Base-by-base conservation (phyloP, 2,888 invertebrate species). In the Kryphioiulus occultus region DNA sequence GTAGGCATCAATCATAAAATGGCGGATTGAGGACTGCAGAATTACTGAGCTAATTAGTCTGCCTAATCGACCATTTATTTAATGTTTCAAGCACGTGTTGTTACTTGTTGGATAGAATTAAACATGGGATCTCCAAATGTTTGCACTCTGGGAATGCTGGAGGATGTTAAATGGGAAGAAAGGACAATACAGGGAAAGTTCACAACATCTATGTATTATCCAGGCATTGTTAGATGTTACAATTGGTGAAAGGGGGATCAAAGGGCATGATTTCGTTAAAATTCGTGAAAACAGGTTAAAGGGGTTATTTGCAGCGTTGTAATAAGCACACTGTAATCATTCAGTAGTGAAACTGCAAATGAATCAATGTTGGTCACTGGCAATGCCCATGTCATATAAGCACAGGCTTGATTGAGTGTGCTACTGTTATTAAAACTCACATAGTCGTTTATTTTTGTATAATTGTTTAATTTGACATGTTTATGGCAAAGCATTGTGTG, bases 191-290 rank as follows among this genome's bases (percentile, higher is more conserved):
- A n/a, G 53, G 53, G 53, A 53, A 53, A n/a, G 53, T n/a, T 12
- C n/a, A 53, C 53, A 53, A n/a, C n/a, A n/a, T n/a, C n/a, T 7
- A 15, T 53, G 3, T n/a, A 44, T 9, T 44, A 12, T 44, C 44
- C 44, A 44, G 44, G 44, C 19, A 53, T 12, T 5, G 1, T 53
- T 53, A 15, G 9, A n/a, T 53, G n/a, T 53, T 26, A 78, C 30
- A 30, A 78, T 30, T 78, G 78, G 78, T 78, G 78, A 78, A 78
- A 78, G 78, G 0, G 78, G 78, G 78, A 78, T 78, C 22, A 15
- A 30, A 17, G 78, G 78, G 30, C 15, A 30, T 78, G 26, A 78
- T 15, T 78, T 78, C 19, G 53, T 22, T 59, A 22, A 59, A 10
- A 22, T 22, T 22, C 22, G n/a, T n/a, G n/a, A n/a, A n/a, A 7